A percentile compares a stretch with the other conserved stretches of the same genome.
Evolutionary conservation across 1,140 invertebrate genomes (phyloP).

Genomic region (Coenobita brevimanus): DNA sequence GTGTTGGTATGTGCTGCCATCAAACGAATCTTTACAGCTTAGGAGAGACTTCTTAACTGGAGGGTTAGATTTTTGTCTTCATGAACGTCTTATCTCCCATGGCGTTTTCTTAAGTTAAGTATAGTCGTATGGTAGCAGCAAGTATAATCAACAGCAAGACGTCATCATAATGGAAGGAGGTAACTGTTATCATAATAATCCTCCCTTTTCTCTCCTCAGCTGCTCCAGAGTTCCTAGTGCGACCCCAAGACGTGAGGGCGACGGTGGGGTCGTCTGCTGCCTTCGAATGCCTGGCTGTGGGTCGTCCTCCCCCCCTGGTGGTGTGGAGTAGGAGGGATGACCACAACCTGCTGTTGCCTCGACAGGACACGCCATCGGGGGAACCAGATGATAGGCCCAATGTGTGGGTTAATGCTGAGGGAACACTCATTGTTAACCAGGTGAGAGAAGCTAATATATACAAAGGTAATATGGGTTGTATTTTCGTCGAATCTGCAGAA

Average conservation of each 20-base stretch:
- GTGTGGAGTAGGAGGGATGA: constrained; percentile 92
- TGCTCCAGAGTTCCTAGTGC: constrained; percentile 68
- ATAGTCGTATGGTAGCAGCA: no score
- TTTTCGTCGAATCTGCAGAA: no score
- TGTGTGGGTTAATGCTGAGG: constrained; percentile 68
- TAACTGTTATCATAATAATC: no score
- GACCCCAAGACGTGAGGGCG: constrained; percentile 62
- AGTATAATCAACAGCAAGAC: no score
- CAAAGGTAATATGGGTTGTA: neutral
- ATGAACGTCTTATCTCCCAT: no score
- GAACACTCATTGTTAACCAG: constrained; percentile 66
- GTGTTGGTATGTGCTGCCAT: no score
- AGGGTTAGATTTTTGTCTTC: no score
- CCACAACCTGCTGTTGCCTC: constrained; percentile 75
- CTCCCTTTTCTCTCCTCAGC: constrained; percentile 21
- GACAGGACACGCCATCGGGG: constrained; percentile 58
- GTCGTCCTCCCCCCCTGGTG: constrained; percentile 91
- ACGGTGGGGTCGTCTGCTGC: constrained; percentile 82
- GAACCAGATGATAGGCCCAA: constrained; percentile 60
- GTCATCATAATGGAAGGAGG: no score
- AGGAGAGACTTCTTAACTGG: no score
- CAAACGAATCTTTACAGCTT: no score
- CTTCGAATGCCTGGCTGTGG: constrained; percentile 91
- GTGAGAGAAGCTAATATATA: neutral
- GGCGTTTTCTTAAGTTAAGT: no score